Evolutionary conservation across 2,797 vertebrate species (phyloP), one percentile per base, ranked within the genome.

Genomic region (Sternarchorhynchus goeldii): DNA sequence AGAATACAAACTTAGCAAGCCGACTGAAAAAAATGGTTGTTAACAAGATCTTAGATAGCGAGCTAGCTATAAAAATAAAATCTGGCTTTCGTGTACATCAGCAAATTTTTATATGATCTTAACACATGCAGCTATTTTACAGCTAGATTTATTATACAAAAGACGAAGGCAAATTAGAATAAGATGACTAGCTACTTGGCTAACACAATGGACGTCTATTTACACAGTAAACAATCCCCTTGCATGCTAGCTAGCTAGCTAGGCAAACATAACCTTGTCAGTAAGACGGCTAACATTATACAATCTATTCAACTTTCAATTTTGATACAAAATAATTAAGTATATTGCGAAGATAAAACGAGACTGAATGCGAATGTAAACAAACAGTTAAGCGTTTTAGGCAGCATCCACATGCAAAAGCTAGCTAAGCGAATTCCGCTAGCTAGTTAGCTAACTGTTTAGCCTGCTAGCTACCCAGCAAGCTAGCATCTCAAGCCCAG

Each of bases 151-250:
- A 62, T 36, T 17, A 10, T 36, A 62, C 18, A 17, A 32, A n/a
- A 53, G 14, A 6, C 21, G 18, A 57, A 41, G 8, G 16, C 2
- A 68, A 21, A 4, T 64, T 85, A 81, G 84, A 86, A 72, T 79
- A 77, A 90, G 89, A 88, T 59, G 36, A 60, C 76, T 34, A 63
- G 56, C 34, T 60, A 65, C 56, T 60, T 58, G 66, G 56, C 81
- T 79, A 78, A 78, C 82, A 86, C 85, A 86, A 86, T 83, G 80
- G 80, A 78, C 62, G 67, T 80, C 60, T 84, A 67, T 85, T 86
- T 83, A 85, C 85, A 86, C 34, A 79, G 82, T 82, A 82, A 83
- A 80, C 12, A 53, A 6, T 77, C 59, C 34, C 34, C 17, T 4
- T 6, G 60, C 34, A 16, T 62, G 67, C 29, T 31, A 29, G 50